phyloP scores from a whole-genome alignment of 2,113 vertebrate species.

The Hyla sarda region DNA sequence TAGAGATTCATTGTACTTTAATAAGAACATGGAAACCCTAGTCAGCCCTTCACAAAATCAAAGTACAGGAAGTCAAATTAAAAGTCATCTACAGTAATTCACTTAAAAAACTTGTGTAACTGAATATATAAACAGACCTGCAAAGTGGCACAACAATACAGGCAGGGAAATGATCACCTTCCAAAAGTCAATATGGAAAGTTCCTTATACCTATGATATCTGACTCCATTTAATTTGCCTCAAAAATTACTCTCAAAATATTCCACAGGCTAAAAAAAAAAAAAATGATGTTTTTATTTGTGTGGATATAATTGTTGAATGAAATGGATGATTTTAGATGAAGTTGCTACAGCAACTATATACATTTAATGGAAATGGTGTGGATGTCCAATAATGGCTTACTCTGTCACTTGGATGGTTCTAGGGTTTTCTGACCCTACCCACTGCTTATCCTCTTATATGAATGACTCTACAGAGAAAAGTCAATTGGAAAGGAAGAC shows the following conservation, averaged over 20 bases:
- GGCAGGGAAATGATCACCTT: constrained; percentile 77
- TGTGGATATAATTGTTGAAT: background rate
- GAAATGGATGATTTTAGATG: constrained; percentile 13
- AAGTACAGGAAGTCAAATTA: constrained; percentile 74
- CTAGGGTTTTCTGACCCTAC: background rate
- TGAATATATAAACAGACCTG: constrained; percentile 85
- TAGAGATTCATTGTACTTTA: constrained; percentile 72
- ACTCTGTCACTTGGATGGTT: constrained; percentile 2
- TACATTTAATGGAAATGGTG: constrained; percentile 18
- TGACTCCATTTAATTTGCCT: constrained; percentile 75
- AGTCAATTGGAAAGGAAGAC: constrained; percentile 82
- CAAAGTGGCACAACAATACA: constrained; percentile 81
- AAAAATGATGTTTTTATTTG: background rate
- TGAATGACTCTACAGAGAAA: constrained; percentile 72
- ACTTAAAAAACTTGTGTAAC: constrained; percentile 80
- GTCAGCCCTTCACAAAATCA: constrained; percentile 75
- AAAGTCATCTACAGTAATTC: constrained; percentile 81
- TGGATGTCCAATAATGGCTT: constrained; percentile 28
- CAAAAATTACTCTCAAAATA: constrained; percentile 72
- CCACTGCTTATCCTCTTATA: constrained; percentile 20
- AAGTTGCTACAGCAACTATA: constrained; percentile 29
- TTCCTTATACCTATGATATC: constrained; percentile 73
- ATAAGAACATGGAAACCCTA: constrained; percentile 76
- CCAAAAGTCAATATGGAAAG: constrained; percentile 72
- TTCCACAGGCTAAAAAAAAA: constrained; percentile 77